Base-by-base conservation (phyloP, 2,113 vertebrate genomes). In the Dasyurus viverrinus region DNA sequence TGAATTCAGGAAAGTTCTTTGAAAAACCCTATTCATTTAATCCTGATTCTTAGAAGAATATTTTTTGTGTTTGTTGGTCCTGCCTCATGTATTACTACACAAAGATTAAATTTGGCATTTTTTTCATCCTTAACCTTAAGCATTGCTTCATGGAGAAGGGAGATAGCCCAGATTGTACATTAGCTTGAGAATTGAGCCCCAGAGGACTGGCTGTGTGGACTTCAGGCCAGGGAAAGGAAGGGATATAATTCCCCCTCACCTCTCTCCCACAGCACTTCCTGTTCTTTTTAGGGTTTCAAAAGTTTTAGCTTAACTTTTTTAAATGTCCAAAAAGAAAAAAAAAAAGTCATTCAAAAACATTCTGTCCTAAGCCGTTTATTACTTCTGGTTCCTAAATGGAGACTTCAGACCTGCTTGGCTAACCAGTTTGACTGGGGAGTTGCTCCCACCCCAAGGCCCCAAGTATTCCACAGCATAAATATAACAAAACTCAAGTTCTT, bases 121-220 rank as follows among this genome's bases (percentile, higher is more conserved):
- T 19, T 91, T 60, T 93, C 92, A 89, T 92, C 57, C 30, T 94
- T 89, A 91, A 60, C 89, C 46, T 36, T 24, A 93, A 94, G 91
- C 30, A 50, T 93, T 84, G 68, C 68, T 84, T 7, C 68, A 42
- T 84, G 68, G 36, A 10, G n/a, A 27, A 2, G 90, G 95, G 96
- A 94, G 42, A 2, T 23, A 42, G 90, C 92, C 91, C 92, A 93
- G 54, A n/a, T 50, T 54, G 68, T 90, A 24, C 4, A 24, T 89
- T 53, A 10, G 23, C 10, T 16, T 89, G 89, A 68, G 93, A 6
- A 2, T 46, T 2, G 53, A 36, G 60, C 19, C 89, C 95, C 89
- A 7, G 22, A 22, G 53, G 52, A 1, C 0, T 42, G 94, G 89
- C 93, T 27, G 27, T 54, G 47, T 0, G 12, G 54, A 54, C 47